These are phyloP conservation scores for Graptemys geographica DNA, from an alignment of 2,797 vertebrate species.

Conservation along the genomic window DNA sequence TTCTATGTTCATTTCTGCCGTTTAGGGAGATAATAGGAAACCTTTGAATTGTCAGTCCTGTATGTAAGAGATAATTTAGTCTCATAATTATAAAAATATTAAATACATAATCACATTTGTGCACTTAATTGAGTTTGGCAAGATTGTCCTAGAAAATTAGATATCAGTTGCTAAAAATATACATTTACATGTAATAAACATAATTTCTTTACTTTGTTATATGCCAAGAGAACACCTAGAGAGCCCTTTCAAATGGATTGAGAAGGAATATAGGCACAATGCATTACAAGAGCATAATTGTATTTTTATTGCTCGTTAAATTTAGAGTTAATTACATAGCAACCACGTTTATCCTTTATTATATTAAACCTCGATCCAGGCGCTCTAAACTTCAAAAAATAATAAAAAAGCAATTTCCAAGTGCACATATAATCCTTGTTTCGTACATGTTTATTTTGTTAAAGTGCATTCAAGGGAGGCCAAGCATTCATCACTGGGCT, in stretches of 20 bases:
- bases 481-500: not conserved
- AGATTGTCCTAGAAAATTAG: conserved; percentile 53
- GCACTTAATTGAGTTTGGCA: conserved; percentile 35
- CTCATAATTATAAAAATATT: conserved; percentile 35
- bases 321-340: conserved; percentile 78
- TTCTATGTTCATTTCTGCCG: not conserved
- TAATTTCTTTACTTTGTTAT: conserved; percentile 51
- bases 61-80: conserved; percentile 18
- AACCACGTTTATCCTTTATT: conserved; percentile 63
- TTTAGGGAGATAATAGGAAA: conserved; percentile 35
- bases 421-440: not conserved
- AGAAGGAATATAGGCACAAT: conserved; percentile 59
- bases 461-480: not conserved
- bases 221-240: conserved; percentile 48
- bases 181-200: not conserved
- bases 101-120: conserved; percentile 43
- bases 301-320: conserved; percentile 80
- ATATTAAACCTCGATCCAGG: not conserved
- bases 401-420: conserved; percentile 30
- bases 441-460: not conserved
- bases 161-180: conserved; percentile 33
- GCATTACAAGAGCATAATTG: conserved; percentile 71
- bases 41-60: not conserved
- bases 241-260: conserved; percentile 68
- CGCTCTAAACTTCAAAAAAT: not conserved